Conservation (phyloP, 2,113 vertebrate genomes). For the Periophthalmus modestus region DNA sequence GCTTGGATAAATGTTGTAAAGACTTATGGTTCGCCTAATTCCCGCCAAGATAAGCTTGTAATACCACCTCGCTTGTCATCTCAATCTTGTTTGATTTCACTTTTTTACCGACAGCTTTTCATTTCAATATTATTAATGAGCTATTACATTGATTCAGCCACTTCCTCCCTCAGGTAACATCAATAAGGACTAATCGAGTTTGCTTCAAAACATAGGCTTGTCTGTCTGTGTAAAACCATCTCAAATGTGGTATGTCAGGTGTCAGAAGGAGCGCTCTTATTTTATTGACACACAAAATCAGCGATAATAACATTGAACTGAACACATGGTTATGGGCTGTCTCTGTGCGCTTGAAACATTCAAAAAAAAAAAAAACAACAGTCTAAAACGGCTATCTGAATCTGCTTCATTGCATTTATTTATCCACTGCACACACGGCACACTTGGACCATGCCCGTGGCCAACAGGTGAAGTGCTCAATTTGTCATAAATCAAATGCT, state of each 20-base stretch:
- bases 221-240: slow-evolving; percentile 6
- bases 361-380: slow-evolving; percentile 8
- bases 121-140: slow-evolving; percentile 9
- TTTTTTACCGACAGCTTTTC: slow-evolving; percentile 3
- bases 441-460: neutral
- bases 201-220: neutral
- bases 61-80: slow-evolving; percentile 4
- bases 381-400: slow-evolving; percentile 38
- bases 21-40: slow-evolving; percentile 13
- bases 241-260: slow-evolving; percentile 18
- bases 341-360: slow-evolving; percentile 14
- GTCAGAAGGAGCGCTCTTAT: slow-evolving; percentile 14
- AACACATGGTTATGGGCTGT: slow-evolving; percentile 26
- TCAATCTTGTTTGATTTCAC: slow-evolving; percentile 8
- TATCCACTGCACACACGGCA: slow-evolving; percentile 43
- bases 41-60: slow-evolving; percentile 7
- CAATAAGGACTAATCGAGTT: slow-evolving; percentile 30
- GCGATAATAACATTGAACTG: slow-evolving; percentile 44
- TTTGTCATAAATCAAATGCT: neutral
- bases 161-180: slow-evolving; percentile 22
- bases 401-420: slow-evolving; percentile 56
- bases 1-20: slow-evolving; percentile 28
- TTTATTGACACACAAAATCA: slow-evolving; percentile 50
- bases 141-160: slow-evolving; percentile 23
- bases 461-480: neutral